A percentile compares a stretch with the other conserved stretches of the same genome.
These are phyloP conservation scores for Chloroceryle inda DNA, from an alignment of 2,797 vertebrate species.

Conservation along the genomic window DNA sequence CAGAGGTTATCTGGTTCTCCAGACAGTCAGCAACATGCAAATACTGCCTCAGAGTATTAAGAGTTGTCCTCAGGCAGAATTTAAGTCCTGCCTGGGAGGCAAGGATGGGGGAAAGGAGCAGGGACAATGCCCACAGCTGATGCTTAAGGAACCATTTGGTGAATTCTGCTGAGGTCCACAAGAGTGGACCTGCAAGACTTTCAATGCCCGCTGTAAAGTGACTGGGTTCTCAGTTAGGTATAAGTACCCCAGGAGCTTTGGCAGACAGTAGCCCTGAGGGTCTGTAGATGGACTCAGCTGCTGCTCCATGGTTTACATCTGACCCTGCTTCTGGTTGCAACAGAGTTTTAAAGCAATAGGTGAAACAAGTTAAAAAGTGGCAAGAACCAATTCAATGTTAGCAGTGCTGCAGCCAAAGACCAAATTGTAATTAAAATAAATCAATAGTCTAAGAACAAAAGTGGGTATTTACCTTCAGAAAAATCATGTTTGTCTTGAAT, in stretches of 20 bases:
- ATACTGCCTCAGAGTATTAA: too few relatives aligned
- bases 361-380: neutral
- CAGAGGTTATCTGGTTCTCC: neutral
- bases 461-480: neutral
- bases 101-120: neutral
- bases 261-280: neutral
- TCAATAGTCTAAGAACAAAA: neutral
- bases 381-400: neutral
- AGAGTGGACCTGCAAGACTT: neutral
- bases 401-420: neutral
- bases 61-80: neutral
- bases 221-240: fast-evolving
- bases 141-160: neutral
- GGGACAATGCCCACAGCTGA: fast-evolving
- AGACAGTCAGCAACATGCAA: neutral
- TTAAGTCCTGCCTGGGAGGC: neutral
- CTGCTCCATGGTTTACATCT: neutral
- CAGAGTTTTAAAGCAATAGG: neutral
- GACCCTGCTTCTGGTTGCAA: neutral
- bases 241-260: fast-evolving
- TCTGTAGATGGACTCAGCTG: neutral
- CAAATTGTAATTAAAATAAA: neutral
- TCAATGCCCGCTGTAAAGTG: neutral
- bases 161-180: neutral
- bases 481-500: neutral